Evolutionary conservation across 2,113 vertebrate genomes (phyloP).

Genomic region (Epinephelus cyanopodus): DNA sequence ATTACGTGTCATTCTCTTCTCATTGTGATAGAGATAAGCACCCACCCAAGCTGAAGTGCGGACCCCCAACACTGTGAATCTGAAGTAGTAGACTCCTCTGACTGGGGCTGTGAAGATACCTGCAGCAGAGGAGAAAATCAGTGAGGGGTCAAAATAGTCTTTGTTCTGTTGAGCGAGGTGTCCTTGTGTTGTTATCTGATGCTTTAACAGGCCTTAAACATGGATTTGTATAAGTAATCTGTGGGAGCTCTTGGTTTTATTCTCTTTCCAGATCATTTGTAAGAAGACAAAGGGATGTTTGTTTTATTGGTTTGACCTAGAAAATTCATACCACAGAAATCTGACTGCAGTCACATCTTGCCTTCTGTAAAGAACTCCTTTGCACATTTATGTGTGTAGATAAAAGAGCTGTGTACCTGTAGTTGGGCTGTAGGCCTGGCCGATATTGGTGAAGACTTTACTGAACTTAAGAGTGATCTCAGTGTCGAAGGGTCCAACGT

Average conservation of each 20-base stretch:
- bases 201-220: no score
- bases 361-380: no score
- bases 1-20: neutral
- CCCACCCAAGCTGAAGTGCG: rapidly evolving
- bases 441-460: constrained; percentile 28
- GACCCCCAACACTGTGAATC: neutral
- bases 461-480: constrained; percentile 9
- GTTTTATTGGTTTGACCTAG: no score
- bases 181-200: no score
- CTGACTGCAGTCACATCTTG: no score
- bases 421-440: constrained; percentile 2
- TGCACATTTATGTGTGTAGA: neutral
- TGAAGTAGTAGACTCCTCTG: constrained; percentile 28
- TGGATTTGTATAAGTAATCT: no score
- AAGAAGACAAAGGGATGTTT: no score
- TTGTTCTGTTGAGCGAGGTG: neutral
- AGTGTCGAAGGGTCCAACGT: neutral
- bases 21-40: neutral
- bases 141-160: neutral
- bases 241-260: no score
- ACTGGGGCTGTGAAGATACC: constrained; percentile 34
- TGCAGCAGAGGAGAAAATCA: constrained; percentile 5
- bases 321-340: no score
- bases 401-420: constrained; percentile 10
- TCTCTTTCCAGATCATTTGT: no score